Percentiles rank a stretch among this genome's conserved stretches.
Conservation (phyloP, 2,888 invertebrate genomes). For the Cyrtodaria siliqua region DNA sequence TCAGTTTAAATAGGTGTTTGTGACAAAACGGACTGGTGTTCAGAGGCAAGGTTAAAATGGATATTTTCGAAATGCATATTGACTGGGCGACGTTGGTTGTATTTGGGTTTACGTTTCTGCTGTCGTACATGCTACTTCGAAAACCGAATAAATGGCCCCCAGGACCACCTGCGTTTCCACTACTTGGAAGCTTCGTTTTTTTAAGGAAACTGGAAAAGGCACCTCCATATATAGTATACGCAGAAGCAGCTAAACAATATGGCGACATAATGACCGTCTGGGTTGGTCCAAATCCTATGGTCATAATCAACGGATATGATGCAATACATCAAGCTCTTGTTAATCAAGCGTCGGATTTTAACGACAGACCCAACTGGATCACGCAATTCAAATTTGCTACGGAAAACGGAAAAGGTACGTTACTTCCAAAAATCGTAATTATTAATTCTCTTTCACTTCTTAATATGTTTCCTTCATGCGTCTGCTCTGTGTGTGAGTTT, state of each 20-base stretch:
- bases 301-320: constrained; percentile 17
- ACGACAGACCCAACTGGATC: constrained; percentile 17
- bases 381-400: neutral
- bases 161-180: constrained; percentile 8
- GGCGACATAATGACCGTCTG: constrained; percentile 1
- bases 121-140: no score
- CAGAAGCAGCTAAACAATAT: no score
- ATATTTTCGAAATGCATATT: no score
- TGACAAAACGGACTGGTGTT: no score
- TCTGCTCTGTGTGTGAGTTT: no score
- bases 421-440: no score
- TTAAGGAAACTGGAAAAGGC: neutral
- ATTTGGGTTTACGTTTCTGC: no score
- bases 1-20: no score
- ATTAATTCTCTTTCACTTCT: no score
- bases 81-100: no score
- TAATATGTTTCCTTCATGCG: no score
- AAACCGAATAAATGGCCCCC: neutral
- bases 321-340: constrained; percentile 17
- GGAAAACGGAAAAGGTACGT: constrained; percentile 11
- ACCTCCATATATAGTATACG: constrained; percentile 3
- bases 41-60: no score
- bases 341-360: constrained; percentile 7
- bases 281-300: constrained; percentile 14
- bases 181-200: constrained; percentile 15